phyloP scores from a whole-genome alignment of 2,797 vertebrate species.

The Mastacembelus armatus region DNA sequence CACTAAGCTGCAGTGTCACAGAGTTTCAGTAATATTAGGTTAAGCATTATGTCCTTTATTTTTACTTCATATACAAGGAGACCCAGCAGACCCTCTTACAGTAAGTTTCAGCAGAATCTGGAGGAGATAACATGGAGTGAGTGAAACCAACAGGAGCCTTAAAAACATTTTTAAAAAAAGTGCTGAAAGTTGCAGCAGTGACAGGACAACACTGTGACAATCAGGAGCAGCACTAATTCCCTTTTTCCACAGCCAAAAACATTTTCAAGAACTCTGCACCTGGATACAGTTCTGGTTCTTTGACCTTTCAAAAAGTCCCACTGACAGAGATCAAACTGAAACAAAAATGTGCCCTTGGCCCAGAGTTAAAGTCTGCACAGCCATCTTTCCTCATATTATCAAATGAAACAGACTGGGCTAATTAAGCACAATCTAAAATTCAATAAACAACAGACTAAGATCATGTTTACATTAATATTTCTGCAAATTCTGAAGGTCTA shows the following conservation, averaged over 20 bases:
- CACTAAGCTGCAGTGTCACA: constrained; percentile 82
- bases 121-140: constrained; percentile 32
- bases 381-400: not conserved
- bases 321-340: too few relatives aligned
- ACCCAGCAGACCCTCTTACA: constrained; percentile 37
- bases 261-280: constrained; percentile 1
- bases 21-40: constrained; percentile 67
- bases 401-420: not conserved
- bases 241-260: not conserved
- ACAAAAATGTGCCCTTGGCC: too few relatives aligned
- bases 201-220: constrained; percentile 5
- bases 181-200: constrained; percentile 31
- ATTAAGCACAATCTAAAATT: not conserved
- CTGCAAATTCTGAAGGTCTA: not conserved
- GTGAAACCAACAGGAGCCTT: constrained; percentile 16
- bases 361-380: not conserved
- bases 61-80: constrained; percentile 60
- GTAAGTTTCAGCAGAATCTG: constrained; percentile 59
- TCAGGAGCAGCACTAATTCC: not conserved
- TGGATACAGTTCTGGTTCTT: not conserved
- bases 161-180: constrained; percentile 16
- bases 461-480: not conserved
- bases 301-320: too few relatives aligned
- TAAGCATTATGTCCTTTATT: constrained; percentile 72
- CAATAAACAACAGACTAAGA: not conserved